A percentile compares a stretch with the other conserved stretches of the same genome.
Conservation (phyloP, 2,888 invertebrate species). For the Rotaria socialis region DNA sequence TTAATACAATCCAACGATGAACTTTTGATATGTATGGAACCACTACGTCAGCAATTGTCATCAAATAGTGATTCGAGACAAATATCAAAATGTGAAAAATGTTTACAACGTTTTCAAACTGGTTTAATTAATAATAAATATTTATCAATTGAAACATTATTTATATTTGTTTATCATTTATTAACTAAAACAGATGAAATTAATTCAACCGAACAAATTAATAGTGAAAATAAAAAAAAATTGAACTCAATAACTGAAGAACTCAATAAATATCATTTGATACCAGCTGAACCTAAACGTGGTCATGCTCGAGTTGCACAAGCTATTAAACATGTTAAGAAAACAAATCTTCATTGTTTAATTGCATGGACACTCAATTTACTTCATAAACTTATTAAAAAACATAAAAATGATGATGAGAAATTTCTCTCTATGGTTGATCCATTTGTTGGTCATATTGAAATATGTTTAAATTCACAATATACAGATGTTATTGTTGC, state of each 20-base stretch:
- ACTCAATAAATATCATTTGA: background rate
- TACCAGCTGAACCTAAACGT: constrained; percentile 4
- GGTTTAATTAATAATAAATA: constrained; percentile 1
- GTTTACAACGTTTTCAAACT: constrained; percentile 26
- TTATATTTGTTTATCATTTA: background rate
- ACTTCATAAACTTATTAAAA: background rate
- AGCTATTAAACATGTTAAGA: background rate
- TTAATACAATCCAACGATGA: background rate
- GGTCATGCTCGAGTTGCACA: background rate
- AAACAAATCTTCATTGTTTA: constrained; percentile 24
- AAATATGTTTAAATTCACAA: constrained; percentile 9
- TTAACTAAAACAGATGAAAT: constrained; percentile 1
- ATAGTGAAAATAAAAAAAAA: background rate
- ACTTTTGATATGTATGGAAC: constrained; percentile 6
- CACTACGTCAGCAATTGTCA: background rate
- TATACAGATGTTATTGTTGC: background rate
- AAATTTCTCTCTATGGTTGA: constrained; percentile 6
- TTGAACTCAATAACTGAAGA: background rate
- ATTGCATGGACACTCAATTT: background rate
- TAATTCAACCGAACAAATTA: background rate
- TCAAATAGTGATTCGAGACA: background rate
- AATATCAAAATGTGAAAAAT: constrained; percentile 21
- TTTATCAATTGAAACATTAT: background rate
- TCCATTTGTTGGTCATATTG: constrained; percentile 6
- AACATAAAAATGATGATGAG: background rate